A percentile compares a stretch with the other conserved stretches of the same genome.
Conservation (phyloP, 2,113 vertebrate species). For the Ceyx margarethae region DNA sequence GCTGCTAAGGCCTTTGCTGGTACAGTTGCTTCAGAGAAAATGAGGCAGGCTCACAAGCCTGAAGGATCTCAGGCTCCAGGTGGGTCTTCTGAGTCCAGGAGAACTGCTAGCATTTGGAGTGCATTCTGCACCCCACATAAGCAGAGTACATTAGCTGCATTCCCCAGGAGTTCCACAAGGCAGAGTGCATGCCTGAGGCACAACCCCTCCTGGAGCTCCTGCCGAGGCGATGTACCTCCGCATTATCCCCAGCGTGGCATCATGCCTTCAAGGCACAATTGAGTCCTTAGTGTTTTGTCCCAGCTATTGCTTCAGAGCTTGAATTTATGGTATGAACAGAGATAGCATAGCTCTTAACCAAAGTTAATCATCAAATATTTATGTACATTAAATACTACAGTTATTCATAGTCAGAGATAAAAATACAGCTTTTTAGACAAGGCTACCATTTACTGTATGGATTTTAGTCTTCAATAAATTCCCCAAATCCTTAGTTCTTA, state of each 20-base stretch:
- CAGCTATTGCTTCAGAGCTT: conserved; percentile 56
- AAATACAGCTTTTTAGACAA: conserved; percentile 45
- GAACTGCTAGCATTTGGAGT: not conserved
- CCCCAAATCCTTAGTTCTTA: not conserved
- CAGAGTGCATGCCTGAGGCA: conserved; percentile 27
- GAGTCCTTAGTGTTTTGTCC: conserved; percentile 50
- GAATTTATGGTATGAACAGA: conserved; percentile 49
- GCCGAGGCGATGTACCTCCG: not conserved
- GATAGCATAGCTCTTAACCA: conserved; percentile 59
- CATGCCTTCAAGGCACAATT: conserved; percentile 35
- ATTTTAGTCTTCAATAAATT: not conserved
- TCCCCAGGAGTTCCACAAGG: not conserved
- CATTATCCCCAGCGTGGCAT: not conserved
- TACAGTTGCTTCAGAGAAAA: not conserved
- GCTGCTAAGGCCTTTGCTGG: not conserved
- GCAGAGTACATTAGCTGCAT: not conserved
- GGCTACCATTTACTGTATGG: not conserved
- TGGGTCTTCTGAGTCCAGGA: not conserved
- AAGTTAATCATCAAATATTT: conserved; percentile 71
- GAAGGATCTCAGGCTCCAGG: not conserved
- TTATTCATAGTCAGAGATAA: conserved; percentile 58
- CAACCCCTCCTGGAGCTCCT: not conserved
- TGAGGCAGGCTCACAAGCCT: fast-evolving
- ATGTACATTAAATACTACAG: conserved; percentile 59
- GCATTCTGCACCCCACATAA: not conserved